Base-by-base conservation (phyloP, 1,140 invertebrate genomes). In the Tribolium madens region DNA sequence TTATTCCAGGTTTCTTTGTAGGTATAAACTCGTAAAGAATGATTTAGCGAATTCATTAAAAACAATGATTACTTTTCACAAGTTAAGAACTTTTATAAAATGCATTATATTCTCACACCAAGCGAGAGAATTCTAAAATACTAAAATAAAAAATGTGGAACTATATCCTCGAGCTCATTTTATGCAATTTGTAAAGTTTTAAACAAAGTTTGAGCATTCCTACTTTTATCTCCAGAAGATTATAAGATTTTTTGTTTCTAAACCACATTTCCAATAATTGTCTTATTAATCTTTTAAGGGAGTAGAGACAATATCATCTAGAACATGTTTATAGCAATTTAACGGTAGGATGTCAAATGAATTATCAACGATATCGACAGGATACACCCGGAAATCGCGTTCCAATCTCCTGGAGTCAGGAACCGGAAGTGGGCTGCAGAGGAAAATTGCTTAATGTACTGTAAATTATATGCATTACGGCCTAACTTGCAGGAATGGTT, bases 381-480 rank as follows among this genome's bases (percentile, higher is more conserved):
- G 26, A 64, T 53, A 64, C 53, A 42, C 21, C n/a, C 60, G 73
- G 48, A 53, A 74, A 74, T 74, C 73, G 50, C 15, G 53, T 64
- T 42, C 48, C 73, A 26, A 74, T 74, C 18, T 64, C 73, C 12
- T 36, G 73, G 48, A 74, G 31, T 33, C 33, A 46, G 73, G 48
- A 74, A 74, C 60, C 48, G 73, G 52, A 74, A 57, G 48, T 52
- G 21, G 73, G 48, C 73, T 12, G 13, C 48, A 36, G 26, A 57
- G 48, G 48, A 46, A 57, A 74, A 74, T 74, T 47, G 73, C 48
- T 74, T 74, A 74, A 74, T 74, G 73, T 74, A 74, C 18, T 60
- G 73, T 74, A 74, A 74, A 74, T 64, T 74, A 74, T 57, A 74
- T 74, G 73, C 50, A 46, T 57, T 53, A 57, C 73, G 52, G 53